Conservation (phyloP, 1,140 invertebrate species). For the Bombus picipes region DNA sequence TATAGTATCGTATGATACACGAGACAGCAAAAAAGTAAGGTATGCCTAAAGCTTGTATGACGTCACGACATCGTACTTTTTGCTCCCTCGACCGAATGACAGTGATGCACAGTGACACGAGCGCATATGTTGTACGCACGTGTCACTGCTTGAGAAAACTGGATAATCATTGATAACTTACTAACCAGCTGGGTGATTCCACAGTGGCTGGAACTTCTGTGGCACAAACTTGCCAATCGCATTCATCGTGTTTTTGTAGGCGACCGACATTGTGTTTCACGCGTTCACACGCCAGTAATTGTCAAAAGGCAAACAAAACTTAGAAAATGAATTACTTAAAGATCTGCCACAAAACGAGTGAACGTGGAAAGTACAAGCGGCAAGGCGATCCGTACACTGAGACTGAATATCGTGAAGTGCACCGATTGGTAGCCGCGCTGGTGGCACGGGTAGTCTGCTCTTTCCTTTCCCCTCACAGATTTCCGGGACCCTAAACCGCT, state of each 20-base stretch:
- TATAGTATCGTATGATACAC: too few species aligned
- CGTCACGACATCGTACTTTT: not conserved
- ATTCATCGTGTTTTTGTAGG: conserved; percentile 88
- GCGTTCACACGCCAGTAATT: not conserved
- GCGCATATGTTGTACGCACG: conserved; percentile 24
- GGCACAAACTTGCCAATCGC: conserved; percentile 90
- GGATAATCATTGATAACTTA: conserved; percentile 45
- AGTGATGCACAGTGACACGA: not conserved
- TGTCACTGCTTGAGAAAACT: conserved; percentile 29
- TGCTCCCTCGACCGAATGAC: not conserved
- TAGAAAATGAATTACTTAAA: not conserved
- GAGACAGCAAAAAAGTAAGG: not conserved
- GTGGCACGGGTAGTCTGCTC: conserved; percentile 43
- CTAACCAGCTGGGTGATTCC: conserved; percentile 95
- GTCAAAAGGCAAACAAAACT: not conserved
- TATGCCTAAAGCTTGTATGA: not conserved
- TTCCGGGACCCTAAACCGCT: conserved; percentile 21
- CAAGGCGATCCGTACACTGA: conserved; percentile 62
- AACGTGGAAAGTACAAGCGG: conserved; percentile 19
- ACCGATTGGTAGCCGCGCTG: conserved; percentile 69
- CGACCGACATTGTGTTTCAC: conserved; percentile 75
- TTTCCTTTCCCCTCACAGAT: conserved; percentile 45
- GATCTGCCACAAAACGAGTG: not conserved
- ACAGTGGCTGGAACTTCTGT: conserved; percentile 90
- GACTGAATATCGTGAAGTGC: conserved; percentile 69